Base-by-base conservation (phyloP, 2,113 vertebrate species). In the Nannobrachium achirus region DNA sequence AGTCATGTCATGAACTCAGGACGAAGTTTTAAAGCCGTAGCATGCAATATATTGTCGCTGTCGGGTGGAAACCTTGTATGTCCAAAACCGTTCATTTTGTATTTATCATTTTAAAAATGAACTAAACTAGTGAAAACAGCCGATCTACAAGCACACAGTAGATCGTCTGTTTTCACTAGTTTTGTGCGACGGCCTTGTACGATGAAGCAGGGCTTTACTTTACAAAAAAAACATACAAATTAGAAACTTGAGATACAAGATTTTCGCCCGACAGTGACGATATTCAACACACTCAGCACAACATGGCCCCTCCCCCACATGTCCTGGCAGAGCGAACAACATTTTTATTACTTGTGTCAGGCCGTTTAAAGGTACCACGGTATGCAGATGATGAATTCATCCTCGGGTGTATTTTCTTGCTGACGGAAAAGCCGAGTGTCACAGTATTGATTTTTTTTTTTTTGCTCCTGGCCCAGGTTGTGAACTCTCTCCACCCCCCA, bases 281-380 rank as follows among this genome's bases (percentile, higher is more conserved):
- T n/a, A n/a, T n/a, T n/a, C n/a, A 72, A 68, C 79, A 71, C 81
- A 83, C 82, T 88, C 90, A 88, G 87, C 87, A 88, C 80, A 84
- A 86, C 86, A 78, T 59, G 66, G 56, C 71, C 63, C 75, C 40
- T 49, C 40, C 70, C 75, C 69, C 70, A n/a, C n/a, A 76, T 66
- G 71, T 85, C 81, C 73, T 67, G 70, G 69, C 68, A 71, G n/a
- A 81, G 86, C 76, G 86, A 84, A 89, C 88, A 33, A 80, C 74
- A 88, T 89, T 90, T 90, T 86, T 88, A 89, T 89, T 86, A 86
- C 79, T 83, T 80, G 76, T 90, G 90, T 79, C 88, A 83, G 83
- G 81, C 59, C 39, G 52, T 83, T 89, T 86, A 83, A 79, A 82
- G 76, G 75, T 63, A 87, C 78, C 77, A 69, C 67, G 72, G 65